A percentile compares a stretch with the other conserved stretches of the same genome.
phyloP scores from a whole-genome alignment of 1,140 invertebrate species.

The Drosophila biarmipes region DNA sequence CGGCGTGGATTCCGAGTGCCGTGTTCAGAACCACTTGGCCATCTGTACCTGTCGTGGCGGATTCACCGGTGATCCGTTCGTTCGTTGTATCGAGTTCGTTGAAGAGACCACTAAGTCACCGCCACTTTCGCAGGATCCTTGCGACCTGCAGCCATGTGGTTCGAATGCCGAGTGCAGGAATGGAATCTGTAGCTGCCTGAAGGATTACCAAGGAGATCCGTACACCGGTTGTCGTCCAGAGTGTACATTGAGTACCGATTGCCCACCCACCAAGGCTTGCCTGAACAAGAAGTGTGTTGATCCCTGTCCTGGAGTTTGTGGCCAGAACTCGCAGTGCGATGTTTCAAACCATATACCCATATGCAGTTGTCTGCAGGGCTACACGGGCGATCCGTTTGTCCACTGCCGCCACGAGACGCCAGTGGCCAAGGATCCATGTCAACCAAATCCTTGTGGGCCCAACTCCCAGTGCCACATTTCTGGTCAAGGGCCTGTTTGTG shows the following conservation, averaged over 20 bases:
- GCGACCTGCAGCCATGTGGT: slow-evolving; percentile 91
- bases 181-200: slow-evolving; percentile 88
- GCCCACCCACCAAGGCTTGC: slow-evolving; percentile 90
- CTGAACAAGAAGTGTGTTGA: slow-evolving; percentile 90
- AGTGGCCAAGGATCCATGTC: slow-evolving; percentile 86
- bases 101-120: slow-evolving; percentile 86
- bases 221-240: slow-evolving; percentile 91
- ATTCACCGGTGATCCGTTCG: slow-evolving; percentile 90
- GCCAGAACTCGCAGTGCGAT: slow-evolving; percentile 89
- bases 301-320: slow-evolving; percentile 92
- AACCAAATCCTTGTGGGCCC: slow-evolving; percentile 91
- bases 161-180: slow-evolving; percentile 90
- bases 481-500: slow-evolving; percentile 90
- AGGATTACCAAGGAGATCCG: slow-evolving; percentile 88
- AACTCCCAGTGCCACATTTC: slow-evolving; percentile 91
- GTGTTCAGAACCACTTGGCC: slow-evolving; percentile 90
- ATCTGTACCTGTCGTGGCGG: slow-evolving; percentile 89
- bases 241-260: slow-evolving; percentile 93
- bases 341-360: slow-evolving; percentile 92
- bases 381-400: slow-evolving; percentile 92
- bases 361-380: slow-evolving; percentile 89
- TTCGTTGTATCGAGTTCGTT: slow-evolving; percentile 87
- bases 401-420: slow-evolving; percentile 71
- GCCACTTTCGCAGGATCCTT: slow-evolving; percentile 86
- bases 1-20: slow-evolving; percentile 90